Percentiles rank a stretch among this genome's conserved stretches.
These are phyloP conservation scores for Mythimna ferrago DNA, from an alignment of 2,888 invertebrate species.

Conservation along the genomic window DNA sequence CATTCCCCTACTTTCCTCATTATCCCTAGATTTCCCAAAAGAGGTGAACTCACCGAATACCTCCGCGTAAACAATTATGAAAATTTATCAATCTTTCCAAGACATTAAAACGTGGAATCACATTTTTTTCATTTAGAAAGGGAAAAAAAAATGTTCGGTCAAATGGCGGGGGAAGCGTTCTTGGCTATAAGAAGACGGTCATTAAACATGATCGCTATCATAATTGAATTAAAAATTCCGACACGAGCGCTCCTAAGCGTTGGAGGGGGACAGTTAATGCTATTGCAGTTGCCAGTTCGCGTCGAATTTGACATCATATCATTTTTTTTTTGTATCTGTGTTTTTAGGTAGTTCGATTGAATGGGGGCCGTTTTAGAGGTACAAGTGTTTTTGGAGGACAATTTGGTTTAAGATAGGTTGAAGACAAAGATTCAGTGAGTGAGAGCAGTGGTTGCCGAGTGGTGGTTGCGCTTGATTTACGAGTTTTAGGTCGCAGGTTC, in stretches of 20 bases:
- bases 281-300: conserved; percentile 64
- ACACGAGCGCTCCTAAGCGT: conserved; percentile 82
- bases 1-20: neutral
- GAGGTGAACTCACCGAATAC: conserved; percentile 56
- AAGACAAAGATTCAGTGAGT: no score
- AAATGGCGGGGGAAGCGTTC: conserved; percentile 77
- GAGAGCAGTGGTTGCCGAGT: no score
- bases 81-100: conserved; percentile 79
- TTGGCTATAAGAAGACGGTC: conserved; percentile 81
- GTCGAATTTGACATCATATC: conserved; percentile 48
- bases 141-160: conserved; percentile 52
- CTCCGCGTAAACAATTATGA: conserved; percentile 75
- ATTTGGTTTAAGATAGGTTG: no score
- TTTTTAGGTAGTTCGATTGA: conserved; percentile 5
- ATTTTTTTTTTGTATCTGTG: conserved; percentile 35
- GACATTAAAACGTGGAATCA: conserved; percentile 71
- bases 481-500: no score
- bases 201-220: conserved; percentile 90
- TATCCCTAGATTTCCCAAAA: conserved; percentile 37
- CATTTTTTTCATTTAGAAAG: conserved; percentile 63
- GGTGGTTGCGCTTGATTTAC: no score
- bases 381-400: neutral
- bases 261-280: conserved; percentile 66
- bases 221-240: conserved; percentile 91
- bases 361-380: neutral